Percentiles rank a stretch among this genome's conserved stretches.
Evolutionary conservation across 2,888 invertebrate genomes (phyloP).

Genomic region (Gymnoscelis rufifasciata): DNA sequence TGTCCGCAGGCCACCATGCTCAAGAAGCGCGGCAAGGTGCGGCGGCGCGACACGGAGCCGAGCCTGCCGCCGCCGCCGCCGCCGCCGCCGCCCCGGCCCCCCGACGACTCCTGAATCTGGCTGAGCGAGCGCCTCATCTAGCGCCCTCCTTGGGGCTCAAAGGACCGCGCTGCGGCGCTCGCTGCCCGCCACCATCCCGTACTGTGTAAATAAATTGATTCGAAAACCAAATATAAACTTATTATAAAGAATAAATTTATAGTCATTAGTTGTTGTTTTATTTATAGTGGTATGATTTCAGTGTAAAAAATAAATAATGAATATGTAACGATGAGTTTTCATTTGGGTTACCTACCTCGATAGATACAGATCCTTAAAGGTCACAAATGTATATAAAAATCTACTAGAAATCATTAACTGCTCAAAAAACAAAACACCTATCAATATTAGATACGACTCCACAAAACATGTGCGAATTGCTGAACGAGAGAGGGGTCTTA

Average conservation of each 20-base stretch:
- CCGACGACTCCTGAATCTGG: conserved; percentile 83
- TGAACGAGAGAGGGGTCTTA: too few relatives aligned
- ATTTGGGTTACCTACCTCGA: conserved; percentile 17
- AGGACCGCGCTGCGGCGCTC: conserved; percentile 59
- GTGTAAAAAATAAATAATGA: conserved; percentile 53
- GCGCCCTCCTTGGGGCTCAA: conserved; percentile 69
- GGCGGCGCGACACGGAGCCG: conserved; percentile 95
- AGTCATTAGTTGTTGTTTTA: conserved; percentile 65
- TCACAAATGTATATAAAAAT: too few relatives aligned
- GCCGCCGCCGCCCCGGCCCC: conserved; percentile 58
- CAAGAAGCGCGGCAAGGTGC: conserved; percentile 99
- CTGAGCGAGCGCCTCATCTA: conserved; percentile 85
- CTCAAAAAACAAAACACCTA: too few relatives aligned
- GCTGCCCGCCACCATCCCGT: conserved; percentile 35
- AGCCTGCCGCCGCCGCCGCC: conserved; percentile 79
- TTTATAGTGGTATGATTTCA: conserved; percentile 55
- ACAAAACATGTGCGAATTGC: too few relatives aligned
- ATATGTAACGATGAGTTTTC: conserved; percentile 38
- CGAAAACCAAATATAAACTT: conserved; percentile 41
- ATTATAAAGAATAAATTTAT: conserved; percentile 58
- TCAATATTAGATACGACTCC: too few relatives aligned
- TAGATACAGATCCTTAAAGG: not conserved
- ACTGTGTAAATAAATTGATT: conserved; percentile 58
- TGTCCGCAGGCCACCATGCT: conserved; percentile 96
- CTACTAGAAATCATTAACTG: too few relatives aligned